These are phyloP conservation scores for Tyria jacobaeae DNA, from an alignment of 2,888 invertebrate species.

Conservation along the genomic window DNA sequence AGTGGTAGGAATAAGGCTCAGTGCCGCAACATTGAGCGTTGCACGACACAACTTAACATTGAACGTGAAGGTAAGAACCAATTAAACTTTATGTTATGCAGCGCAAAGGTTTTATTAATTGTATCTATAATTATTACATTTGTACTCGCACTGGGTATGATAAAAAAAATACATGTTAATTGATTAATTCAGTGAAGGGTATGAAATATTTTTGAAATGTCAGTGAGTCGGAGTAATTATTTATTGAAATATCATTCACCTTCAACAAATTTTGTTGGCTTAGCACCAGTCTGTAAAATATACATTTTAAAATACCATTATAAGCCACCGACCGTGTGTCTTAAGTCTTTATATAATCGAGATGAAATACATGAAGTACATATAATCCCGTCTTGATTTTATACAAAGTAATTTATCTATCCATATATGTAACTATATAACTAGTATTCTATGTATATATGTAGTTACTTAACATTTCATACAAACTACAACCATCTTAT, in stretches of 20 bases:
- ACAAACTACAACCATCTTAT: no score
- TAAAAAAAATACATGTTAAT: constrained; percentile 19
- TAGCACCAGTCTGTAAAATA: neutral
- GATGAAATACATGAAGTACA: no score
- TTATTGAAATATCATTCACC: constrained; percentile 15
- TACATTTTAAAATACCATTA: neutral
- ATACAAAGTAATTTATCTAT: no score
- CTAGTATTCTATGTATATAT: no score
- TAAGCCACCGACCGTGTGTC: no score
- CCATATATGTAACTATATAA: no score
- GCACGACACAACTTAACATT: constrained; percentile 69
- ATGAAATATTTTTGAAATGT: constrained; percentile 20
- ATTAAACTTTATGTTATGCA: constrained; percentile 69
- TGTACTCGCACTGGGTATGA: constrained; percentile 41
- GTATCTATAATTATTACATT: constrained; percentile 49
- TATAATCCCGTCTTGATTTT: no score
- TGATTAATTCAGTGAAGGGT: constrained; percentile 17
- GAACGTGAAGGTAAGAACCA: constrained; percentile 77
- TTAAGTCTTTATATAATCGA: no score
- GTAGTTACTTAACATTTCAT: no score
- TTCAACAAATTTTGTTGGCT: constrained; percentile 1
- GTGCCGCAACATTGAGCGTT: constrained; percentile 64
- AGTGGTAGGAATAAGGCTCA: constrained; percentile 59
- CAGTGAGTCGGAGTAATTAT: constrained; percentile 17
- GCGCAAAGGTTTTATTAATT: constrained; percentile 47